Conservation (phyloP, 2,888 invertebrate species). For the Cordilura impudica region DNA sequence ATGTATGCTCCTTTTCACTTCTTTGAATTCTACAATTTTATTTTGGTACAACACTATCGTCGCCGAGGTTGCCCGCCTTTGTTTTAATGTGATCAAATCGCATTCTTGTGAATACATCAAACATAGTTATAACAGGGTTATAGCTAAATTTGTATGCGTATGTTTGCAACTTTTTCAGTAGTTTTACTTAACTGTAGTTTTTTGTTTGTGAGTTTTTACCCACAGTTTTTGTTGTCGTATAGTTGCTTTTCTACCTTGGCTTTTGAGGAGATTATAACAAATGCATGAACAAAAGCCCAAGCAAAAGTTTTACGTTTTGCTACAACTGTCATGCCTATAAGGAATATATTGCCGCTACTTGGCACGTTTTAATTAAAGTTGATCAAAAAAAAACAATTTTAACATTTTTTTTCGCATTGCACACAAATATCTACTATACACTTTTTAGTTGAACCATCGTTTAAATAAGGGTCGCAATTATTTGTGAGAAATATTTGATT, state of each 20-base stretch:
- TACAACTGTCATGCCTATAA: background rate
- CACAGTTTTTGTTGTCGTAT: background rate
- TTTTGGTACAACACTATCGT: too few relatives aligned
- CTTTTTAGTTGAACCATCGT: too few relatives aligned
- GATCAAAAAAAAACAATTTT: background rate
- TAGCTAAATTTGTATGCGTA: background rate
- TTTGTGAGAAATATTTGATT: background rate
- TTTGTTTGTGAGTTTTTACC: background rate
- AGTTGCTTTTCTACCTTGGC: conserved; percentile 1
- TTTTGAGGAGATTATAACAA: conserved; percentile 28
- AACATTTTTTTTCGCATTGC: background rate
- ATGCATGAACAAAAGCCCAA: background rate
- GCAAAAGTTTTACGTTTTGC: conserved; percentile 1
- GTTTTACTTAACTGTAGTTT: background rate
- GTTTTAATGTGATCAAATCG: background rate
- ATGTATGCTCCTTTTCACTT: too few relatives aligned
- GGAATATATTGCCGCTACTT: conserved; percentile 32
- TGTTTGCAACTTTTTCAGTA: background rate
- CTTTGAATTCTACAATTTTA: too few relatives aligned
- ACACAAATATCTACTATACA: background rate
- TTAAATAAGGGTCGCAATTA: background rate
- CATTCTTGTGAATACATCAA: background rate
- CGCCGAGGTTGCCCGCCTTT: background rate
- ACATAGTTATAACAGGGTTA: background rate
- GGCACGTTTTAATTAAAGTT: conserved; percentile 57